Evolutionary conservation across 1,140 invertebrate species (phyloP).

Genomic region (Ceratosolen solmsi): DNA sequence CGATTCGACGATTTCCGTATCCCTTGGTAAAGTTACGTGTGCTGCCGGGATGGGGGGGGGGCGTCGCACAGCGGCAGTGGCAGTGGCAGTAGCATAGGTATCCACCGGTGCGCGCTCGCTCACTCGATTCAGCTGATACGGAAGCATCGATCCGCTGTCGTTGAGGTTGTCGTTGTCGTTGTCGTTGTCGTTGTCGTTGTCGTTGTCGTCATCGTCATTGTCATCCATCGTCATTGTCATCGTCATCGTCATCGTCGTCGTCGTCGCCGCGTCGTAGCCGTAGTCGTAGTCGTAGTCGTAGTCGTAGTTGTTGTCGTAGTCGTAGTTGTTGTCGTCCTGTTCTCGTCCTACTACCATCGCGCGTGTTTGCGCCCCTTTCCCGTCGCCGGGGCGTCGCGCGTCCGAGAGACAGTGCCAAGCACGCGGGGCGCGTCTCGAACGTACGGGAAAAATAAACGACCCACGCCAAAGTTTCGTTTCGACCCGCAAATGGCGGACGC

Average conservation of each 20-base stretch:
- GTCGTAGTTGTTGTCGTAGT: conserved; percentile 38
- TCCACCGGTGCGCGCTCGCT: conserved; percentile 16
- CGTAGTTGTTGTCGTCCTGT: conserved; percentile 23
- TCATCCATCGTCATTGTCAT: too few relatives aligned
- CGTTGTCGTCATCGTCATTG: too few relatives aligned
- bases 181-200: too few relatives aligned
- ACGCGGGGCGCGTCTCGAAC: not conserved
- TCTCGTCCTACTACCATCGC: conserved; percentile 7
- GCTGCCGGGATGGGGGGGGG: conserved; percentile 31
- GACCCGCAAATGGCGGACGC: not conserved
- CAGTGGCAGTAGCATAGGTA: not conserved
- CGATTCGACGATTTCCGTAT: conserved; percentile 7
- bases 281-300: too few relatives aligned
- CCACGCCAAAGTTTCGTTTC: not conserved
- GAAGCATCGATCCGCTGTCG: conserved; percentile 61
- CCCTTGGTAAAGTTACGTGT: conserved; percentile 54
- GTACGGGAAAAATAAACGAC: not conserved
- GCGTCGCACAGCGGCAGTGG: not conserved
- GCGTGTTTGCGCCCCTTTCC: conserved; percentile 17
- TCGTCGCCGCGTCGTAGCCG: too few relatives aligned
- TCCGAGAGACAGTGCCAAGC: not conserved
- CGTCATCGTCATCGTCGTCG: too few relatives aligned
- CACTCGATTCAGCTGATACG: conserved; percentile 63
- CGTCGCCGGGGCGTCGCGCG: conserved; percentile 30
- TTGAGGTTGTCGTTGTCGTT: conserved; percentile 10